Conservation (phyloP, 1,140 invertebrate genomes). For the Dendrolimus kikuchii region DNA sequence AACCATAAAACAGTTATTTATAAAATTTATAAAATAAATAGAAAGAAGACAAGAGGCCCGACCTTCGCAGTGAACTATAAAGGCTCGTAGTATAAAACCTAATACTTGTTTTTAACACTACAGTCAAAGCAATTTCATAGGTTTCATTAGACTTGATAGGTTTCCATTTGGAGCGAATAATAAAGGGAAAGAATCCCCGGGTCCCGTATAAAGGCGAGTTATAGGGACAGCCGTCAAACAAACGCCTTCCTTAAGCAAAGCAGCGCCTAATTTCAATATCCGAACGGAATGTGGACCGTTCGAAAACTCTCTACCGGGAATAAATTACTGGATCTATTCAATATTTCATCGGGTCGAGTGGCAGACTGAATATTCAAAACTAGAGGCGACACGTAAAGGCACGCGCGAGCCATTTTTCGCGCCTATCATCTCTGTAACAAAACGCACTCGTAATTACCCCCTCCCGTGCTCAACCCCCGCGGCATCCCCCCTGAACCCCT, state of each 20-base stretch:
- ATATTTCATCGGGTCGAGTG: slow-evolving; percentile 67
- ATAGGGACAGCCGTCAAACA: slow-evolving; percentile 47
- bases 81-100: too few species aligned
- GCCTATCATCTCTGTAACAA: slow-evolving; percentile 71
- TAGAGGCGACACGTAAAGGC: slow-evolving; percentile 66
- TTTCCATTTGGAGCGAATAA: background rate
- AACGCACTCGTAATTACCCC: slow-evolving; percentile 70
- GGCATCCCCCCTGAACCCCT: slow-evolving; percentile 21
- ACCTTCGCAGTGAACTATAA: too few species aligned
- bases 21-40: too few species aligned
- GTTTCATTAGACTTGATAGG: too few species aligned
- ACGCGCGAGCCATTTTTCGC: slow-evolving; percentile 70
- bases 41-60: too few species aligned
- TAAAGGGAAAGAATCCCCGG: slow-evolving; percentile 5
- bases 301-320: slow-evolving; percentile 58
- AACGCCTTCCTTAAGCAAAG: slow-evolving; percentile 61
- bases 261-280: slow-evolving; percentile 70
- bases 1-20: too few species aligned
- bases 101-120: too few species aligned
- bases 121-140: too few species aligned
- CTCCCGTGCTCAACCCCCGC: slow-evolving; percentile 22
- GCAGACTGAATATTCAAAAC: slow-evolving; percentile 68
- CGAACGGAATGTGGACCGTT: slow-evolving; percentile 54
- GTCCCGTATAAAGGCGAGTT: slow-evolving; percentile 26
- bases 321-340: slow-evolving; percentile 68